Evolutionary conservation across 2,113 vertebrate species (phyloP), one percentile per base, ranked within the genome.

Genomic region (Oreochromis spilurus): DNA sequence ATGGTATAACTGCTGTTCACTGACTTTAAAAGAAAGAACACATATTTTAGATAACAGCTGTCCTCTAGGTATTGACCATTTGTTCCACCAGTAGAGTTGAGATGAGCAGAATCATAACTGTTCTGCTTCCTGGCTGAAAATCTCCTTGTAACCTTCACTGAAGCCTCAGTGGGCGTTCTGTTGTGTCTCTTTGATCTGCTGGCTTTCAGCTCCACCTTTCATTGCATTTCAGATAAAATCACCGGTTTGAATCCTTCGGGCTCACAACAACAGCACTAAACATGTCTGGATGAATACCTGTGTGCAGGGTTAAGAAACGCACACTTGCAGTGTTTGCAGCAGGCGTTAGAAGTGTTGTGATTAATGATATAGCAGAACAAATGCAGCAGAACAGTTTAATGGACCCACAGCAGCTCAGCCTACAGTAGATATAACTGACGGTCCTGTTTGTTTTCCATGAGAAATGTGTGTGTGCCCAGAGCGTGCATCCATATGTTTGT

Each of bases 331-430:
- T 79, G 67, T 70, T 62, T 85, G 80, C 79, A 83, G 75, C 78
- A 80, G 45, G 80, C 16, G 1, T 43, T n/a, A 79, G 24, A 54
- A 52, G 21, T 13, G 50, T 45, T 60, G 11, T 84, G 90, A 92
- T 87, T 89, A 81, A 90, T 78, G 82, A 84, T 67, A 45, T 53
- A 12, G 84, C 65, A 60, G 84, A 79, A 45, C 77, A 81, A 81
- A 90, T 67, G 84, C 84, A 89, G 84, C 43, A 57, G 50, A 29
- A 75, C 54, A 62, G 65, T 85, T 88, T 91, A 87, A 88, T 75
- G 50, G 87, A 89, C 87, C 81, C 79, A 19, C 58, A 85, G 81
- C 58, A 81, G 58, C 62, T 83, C 83, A 77, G 54, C 43, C 91
- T 65, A 45, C 65, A 52, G 67, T 13, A 5, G 13, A 78, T 82